Evolutionary conservation across 1,140 invertebrate genomes (phyloP), one percentile per base, ranked within the genome.

Genomic region (Antheraea mylitta): DNA sequence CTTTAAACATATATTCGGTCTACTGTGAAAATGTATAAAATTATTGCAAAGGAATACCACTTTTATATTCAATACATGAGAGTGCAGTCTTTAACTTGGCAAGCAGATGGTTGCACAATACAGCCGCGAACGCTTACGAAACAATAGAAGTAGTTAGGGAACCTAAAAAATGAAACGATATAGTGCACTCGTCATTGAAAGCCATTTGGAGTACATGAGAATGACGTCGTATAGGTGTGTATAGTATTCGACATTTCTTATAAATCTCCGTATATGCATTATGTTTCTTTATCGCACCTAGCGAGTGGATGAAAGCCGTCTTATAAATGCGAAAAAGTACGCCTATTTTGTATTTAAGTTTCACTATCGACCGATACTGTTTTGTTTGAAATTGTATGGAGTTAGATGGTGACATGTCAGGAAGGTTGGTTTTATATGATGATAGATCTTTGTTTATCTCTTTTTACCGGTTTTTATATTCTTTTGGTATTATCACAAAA

Each of bases 151-250:
- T 86, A 90, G 88, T 90, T 86, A 86, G 85, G 45, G 79, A 74
- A 78, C 80, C 85, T 89, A 88, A 89, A 89, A 89, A 83, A 81
- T 80, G 82, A 85, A 87, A 86, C 82, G 78, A 80, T 82, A 86
- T 73, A 66, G 82, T 75, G 85, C 82, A 90, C 85, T 89, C 84
- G 87, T 92, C 87, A 90, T 92, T 87, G 88, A 90, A 89, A 87
- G 81, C 86, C 83, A 89, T 89, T 91, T 79, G 82, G 86, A 90
- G 87, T 79, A 87, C 85, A 82, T 87, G 78, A 82, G 76, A 89
- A 78, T 83, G 81, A 86, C 81, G 80, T 70, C 79, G 80, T 79
- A 81, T 80, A 82, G 77, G 77, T 70, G 73, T 79, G 77, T 70
- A 77, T 81, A 79, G 77, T 82, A 80, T 64, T 84, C 75, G 71